These are phyloP conservation scores for Lycia hirtaria DNA, from an alignment of 2,888 invertebrate genomes.

Conservation along the genomic window DNA sequence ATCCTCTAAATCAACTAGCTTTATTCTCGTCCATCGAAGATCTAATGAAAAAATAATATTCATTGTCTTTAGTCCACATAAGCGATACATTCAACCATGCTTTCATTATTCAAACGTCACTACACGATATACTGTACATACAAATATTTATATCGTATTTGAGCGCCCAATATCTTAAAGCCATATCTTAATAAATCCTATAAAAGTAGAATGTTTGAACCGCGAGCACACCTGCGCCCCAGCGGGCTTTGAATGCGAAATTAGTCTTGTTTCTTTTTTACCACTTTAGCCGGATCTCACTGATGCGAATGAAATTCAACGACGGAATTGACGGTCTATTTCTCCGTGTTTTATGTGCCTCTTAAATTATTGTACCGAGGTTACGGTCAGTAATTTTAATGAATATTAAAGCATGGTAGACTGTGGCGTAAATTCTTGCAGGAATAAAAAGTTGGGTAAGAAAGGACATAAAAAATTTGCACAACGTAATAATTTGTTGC, in stretches of 20 bases:
- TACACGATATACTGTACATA: constrained; percentile 24
- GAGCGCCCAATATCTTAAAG: constrained; percentile 70
- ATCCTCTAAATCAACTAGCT: too few species aligned
- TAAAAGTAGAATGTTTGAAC: constrained; percentile 84
- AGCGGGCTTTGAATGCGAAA: constrained; percentile 81
- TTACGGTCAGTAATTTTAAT: constrained; percentile 46
- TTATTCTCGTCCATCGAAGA: too few species aligned
- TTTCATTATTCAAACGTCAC: constrained; percentile 44
- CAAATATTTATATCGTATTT: constrained; percentile 46
- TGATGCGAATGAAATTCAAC: constrained; percentile 75
- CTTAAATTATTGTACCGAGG: constrained; percentile 40
- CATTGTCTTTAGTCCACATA: too few species aligned
- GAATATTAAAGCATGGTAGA: constrained; percentile 20
- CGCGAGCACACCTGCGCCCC: constrained; percentile 77
- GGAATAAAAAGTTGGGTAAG: constrained; percentile 7
- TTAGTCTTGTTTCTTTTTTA: constrained; percentile 84
- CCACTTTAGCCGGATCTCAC: constrained; percentile 77
- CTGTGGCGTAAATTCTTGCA: constrained; percentile 15
- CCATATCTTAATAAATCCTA: constrained; percentile 83
- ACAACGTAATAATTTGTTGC: background rate
- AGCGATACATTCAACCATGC: constrained; percentile 37
- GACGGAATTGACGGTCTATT: constrained; percentile 71
- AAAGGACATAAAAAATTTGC: background rate
- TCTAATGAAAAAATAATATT: constrained; percentile 38
- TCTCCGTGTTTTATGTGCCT: constrained; percentile 54